Base-by-base conservation (phyloP, 2,888 invertebrate species). In the Drosophila helvetica region DNA sequence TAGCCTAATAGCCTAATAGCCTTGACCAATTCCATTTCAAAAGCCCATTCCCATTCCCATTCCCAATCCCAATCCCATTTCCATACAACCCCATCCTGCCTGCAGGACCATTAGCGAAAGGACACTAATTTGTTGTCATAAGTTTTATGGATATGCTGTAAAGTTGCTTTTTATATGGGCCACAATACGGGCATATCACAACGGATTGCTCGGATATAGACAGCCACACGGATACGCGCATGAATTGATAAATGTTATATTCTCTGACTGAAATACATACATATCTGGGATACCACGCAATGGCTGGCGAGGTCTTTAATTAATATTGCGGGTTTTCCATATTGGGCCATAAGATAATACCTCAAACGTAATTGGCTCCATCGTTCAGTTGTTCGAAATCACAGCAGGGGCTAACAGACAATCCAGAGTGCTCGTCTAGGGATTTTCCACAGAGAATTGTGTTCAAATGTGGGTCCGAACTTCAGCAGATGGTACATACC, bases 91-190 rank as follows among this genome's bases (percentile, higher is more conserved):
- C 38, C n/a, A n/a, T 38, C 38, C 38, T 2, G 19, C n/a, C n/a
- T n/a, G n/a, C n/a, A 46, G 18, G 19, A n/a, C 64, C 64, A 72
- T 77, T 61, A 68, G 63, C 51, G 53, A 45, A 43, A 54, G 45
- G 38, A 22, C 45, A 69, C 67, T 71, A 80, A 84, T 84, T 84
- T 72, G 59, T 66, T 52, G 55, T 58, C 74, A 82, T 82, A 60
- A 69, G 73, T 73, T 80, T 85, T 74, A 72, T 80, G 67, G 70
- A 75, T 65, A 56, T 61, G 53, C 59, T 55, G 47, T 70, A 68
- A 68, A 54, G 27, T 64, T 47, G 45, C 27, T 18, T 51, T 19
- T 70, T 45, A 33, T 59, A 46, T 45, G 38, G 33, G 7, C 15
- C 30, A 46, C 53, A 47, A 52, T 70, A 48, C 38, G 42, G 22